Evolutionary conservation across 2,888 invertebrate genomes (phyloP).

Genomic region (Schrankia costaestrigalis): DNA sequence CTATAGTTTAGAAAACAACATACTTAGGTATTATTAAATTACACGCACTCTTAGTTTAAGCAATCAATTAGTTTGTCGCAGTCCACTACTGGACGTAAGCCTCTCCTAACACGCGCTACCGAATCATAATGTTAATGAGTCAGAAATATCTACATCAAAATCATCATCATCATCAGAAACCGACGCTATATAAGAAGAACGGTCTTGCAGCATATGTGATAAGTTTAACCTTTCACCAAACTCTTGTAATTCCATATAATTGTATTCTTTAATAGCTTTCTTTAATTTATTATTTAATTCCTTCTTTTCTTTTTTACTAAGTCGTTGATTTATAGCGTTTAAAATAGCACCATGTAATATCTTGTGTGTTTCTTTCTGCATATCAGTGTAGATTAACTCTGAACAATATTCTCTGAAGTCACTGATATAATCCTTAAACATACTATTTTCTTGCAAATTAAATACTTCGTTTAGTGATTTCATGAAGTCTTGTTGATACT

Average conservation of each 20-base stretch:
- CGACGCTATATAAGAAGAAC: too few relatives aligned
- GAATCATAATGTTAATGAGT: too few relatives aligned
- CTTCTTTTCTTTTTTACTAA: slow-evolving; percentile 24
- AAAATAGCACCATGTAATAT: slow-evolving; percentile 33
- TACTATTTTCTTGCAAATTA: slow-evolving; percentile 37
- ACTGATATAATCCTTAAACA: slow-evolving; percentile 49
- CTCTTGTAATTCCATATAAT: slow-evolving; percentile 1
- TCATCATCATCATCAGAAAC: too few relatives aligned
- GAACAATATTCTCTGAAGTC: slow-evolving; percentile 31
- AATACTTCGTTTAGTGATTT: slow-evolving; percentile 46
- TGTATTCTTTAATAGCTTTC: slow-evolving; percentile 43
- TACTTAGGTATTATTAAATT: too few relatives aligned
- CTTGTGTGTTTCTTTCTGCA: slow-evolving; percentile 28
- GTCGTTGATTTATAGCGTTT: slow-evolving; percentile 14
- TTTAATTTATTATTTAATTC: slow-evolving; percentile 34
- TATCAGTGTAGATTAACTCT: slow-evolving; percentile 13
- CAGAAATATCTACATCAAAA: too few relatives aligned
- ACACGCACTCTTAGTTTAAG: too few relatives aligned
- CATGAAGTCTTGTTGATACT: slow-evolving; percentile 38
- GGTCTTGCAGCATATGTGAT: too few relatives aligned
- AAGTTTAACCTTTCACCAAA: background rate
- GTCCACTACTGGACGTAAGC: too few relatives aligned
- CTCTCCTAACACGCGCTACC: too few relatives aligned
- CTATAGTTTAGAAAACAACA: too few relatives aligned
- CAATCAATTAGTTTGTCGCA: too few relatives aligned